A percentile compares a stretch with the other conserved stretches of the same genome.
Conservation (phyloP, 1,140 invertebrate species). For the Nomia melanderi region DNA sequence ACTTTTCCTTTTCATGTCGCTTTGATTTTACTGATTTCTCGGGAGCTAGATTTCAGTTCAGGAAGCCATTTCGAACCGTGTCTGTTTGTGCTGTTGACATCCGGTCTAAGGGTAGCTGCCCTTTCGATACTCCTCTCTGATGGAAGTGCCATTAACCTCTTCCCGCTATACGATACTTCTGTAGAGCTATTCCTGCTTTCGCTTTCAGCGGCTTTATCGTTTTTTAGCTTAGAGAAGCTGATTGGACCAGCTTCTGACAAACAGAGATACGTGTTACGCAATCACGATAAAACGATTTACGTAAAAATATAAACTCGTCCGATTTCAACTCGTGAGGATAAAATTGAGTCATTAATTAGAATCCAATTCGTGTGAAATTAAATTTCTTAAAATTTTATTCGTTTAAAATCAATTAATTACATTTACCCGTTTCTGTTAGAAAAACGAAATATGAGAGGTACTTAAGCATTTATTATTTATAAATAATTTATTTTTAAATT, state of each 20-base stretch:
- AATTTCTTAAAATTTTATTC: no score
- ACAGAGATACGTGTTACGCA: not conserved
- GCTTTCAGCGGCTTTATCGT: not conserved
- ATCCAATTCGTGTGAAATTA: no score
- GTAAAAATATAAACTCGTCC: no score
- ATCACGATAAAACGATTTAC: no score
- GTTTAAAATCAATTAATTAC: no score
- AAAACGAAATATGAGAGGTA: no score
- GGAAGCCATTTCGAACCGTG: slow-evolving; percentile 14
- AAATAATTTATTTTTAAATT: no score
- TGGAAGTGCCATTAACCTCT: slow-evolving; percentile 29
- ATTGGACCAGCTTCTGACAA: not conserved
- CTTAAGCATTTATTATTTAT: no score
- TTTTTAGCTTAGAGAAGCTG: not conserved
- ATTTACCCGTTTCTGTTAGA: no score
- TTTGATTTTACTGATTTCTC: not conserved
- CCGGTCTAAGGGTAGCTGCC: slow-evolving; percentile 7
- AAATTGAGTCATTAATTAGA: no score
- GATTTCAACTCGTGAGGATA: no score
- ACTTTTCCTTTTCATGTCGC: not conserved
- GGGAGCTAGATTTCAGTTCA: not conserved
- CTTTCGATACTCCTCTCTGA: slow-evolving; percentile 7
- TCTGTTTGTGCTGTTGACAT: slow-evolving; percentile 31
- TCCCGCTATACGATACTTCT: slow-evolving; percentile 4
- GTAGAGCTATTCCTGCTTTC: not conserved